phyloP scores from a whole-genome alignment of 2,797 vertebrate species.

The Argyrosomus regius region DNA sequence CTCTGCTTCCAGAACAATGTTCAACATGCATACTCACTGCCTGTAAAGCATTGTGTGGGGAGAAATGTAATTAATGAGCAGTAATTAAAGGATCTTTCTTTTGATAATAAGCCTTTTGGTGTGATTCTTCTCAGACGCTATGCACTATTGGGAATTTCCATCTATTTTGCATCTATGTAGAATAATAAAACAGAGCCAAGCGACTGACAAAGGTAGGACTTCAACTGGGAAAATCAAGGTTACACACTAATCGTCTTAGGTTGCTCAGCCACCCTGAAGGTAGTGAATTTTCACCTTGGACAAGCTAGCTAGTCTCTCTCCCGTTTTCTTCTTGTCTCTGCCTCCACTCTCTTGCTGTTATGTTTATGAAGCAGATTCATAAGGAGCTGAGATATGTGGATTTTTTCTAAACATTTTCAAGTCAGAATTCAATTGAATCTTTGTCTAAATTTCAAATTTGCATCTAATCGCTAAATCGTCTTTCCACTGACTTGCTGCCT shows the following conservation, averaged over 20 bases:
- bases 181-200: background rate
- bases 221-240: conserved; percentile 7
- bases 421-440: background rate
- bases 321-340: background rate
- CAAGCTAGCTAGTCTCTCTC: background rate
- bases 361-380: background rate
- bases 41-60: conserved; percentile 10
- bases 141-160: background rate
- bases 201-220: background rate
- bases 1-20: conserved; percentile 30
- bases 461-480: background rate
- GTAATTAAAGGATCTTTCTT: conserved; percentile 33
- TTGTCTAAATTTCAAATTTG: background rate
- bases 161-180: background rate
- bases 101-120: conserved; percentile 23
- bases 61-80: conserved; percentile 46
- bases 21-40: conserved; percentile 11
- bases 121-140: conserved; percentile 12
- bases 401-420: background rate
- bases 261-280: background rate
- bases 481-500: background rate
- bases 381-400: too few species aligned
- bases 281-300: background rate
- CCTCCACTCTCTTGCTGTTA: too few species aligned
- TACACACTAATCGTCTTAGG: background rate